phyloP scores from a whole-genome alignment of 2,888 invertebrate species.

The Harpalus rubripes region DNA sequence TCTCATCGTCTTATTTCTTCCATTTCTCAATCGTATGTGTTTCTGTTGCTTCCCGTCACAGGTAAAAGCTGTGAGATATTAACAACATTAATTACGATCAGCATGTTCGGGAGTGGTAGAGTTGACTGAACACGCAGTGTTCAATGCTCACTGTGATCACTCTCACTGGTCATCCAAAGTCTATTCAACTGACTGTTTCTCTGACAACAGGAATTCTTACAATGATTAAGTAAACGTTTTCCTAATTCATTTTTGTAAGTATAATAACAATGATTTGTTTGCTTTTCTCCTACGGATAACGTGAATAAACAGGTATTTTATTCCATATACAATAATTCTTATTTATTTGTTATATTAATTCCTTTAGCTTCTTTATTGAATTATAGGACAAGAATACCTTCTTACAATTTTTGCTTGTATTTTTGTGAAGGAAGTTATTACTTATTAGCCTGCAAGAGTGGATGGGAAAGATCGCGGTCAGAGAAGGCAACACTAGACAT shows the following conservation, averaged over 20 bases:
- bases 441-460: too few species aligned
- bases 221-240: neutral
- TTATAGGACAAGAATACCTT: too few species aligned
- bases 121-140: conserved; percentile 23
- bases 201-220: neutral
- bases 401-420: too few species aligned
- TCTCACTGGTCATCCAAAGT: conserved; percentile 6
- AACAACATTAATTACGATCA: conserved; percentile 54
- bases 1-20: conserved; percentile 57
- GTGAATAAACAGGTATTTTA: neutral
- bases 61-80: conserved; percentile 57
- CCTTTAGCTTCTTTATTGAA: too few species aligned
- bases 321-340: too few species aligned
- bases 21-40: conserved; percentile 60
- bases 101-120: conserved; percentile 42
- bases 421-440: too few species aligned
- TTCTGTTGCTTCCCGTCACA: conserved; percentile 54
- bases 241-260: neutral
- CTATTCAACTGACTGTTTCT: neutral
- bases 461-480: too few species aligned
- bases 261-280: neutral
- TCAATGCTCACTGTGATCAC: conserved; percentile 15
- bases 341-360: too few species aligned
- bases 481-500: too few species aligned
- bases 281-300: too few species aligned